Evolutionary conservation across 2,888 invertebrate species (phyloP).

Genomic region (Blera fallax): DNA sequence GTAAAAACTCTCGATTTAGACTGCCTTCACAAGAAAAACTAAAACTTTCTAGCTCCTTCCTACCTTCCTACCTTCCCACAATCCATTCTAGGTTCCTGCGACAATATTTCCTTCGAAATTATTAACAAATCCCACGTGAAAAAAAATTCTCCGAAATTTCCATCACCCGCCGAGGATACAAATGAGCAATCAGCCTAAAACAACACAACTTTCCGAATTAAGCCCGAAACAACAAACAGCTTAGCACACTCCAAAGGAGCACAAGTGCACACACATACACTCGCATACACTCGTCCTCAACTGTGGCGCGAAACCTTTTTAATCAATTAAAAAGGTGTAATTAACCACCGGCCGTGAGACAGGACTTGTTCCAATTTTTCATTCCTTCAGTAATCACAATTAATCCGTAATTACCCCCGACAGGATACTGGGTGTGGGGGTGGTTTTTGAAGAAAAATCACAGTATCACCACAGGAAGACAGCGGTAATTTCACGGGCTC

Average conservation of each 20-base stretch:
- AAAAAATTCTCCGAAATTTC: background rate
- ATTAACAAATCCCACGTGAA: background rate
- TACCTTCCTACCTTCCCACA: too few species aligned
- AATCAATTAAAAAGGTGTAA: slow-evolving; percentile 40
- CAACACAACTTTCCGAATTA: slow-evolving; percentile 9
- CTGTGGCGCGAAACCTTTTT: slow-evolving; percentile 21
- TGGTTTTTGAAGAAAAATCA: slow-evolving; percentile 10
- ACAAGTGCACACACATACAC: too few species aligned
- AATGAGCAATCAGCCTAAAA: slow-evolving; percentile 26
- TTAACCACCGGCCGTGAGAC: slow-evolving; percentile 6
- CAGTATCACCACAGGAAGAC: slow-evolving; percentile 13
- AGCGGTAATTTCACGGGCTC: background rate
- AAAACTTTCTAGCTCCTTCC: too few species aligned
- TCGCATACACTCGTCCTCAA: too few species aligned
- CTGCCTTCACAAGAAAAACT: too few species aligned
- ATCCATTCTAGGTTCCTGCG: too few species aligned
- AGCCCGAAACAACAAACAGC: background rate
- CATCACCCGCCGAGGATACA: background rate
- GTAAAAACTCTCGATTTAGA: too few species aligned
- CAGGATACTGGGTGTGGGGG: background rate
- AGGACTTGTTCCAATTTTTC: slow-evolving; percentile 25
- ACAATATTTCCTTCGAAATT: background rate
- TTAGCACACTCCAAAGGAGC: too few species aligned
- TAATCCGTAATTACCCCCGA: slow-evolving; percentile 46
- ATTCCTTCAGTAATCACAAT: slow-evolving; percentile 46